Base-by-base conservation (phyloP, 1,140 invertebrate genomes). In the Eumeta japonica region DNA sequence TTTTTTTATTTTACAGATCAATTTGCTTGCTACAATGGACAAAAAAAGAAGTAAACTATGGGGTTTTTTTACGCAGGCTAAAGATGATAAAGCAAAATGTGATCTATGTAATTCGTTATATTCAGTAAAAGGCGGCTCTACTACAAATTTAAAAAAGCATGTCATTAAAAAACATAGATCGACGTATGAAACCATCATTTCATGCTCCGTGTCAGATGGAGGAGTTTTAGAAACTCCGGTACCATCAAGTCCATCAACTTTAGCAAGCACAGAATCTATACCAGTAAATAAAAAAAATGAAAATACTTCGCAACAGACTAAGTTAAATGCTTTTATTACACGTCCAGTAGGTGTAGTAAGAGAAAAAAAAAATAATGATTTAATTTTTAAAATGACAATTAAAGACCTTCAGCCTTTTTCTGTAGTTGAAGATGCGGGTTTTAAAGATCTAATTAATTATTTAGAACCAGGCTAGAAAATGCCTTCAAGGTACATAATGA, bases 391-490 rank as follows among this genome's bases (percentile, higher is more conserved):
- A 53, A 47, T 50, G 41, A 43, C 43, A 38, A 27, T 48, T 32
- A 53, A 52, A 50, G 49, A 50, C 33, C 20, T 52, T 38, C 45
- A 52, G 33, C 50, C 45, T 33, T 50, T 52, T 50, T 48, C 46
- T 50, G 28, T 48, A 11, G 41, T 43, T 46, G 51, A 57, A 43
- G 50, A 56, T 31, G 28, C 24, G 28, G 46, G 45, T 46, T 57
- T 55, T 44, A 48, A 48, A 49, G 37, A 48, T 9, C 39, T 53
- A 12, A 31, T 38, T 32, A 43, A 35, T 47, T 43, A 45, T 24
- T 48, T 52, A 47, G 42, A n/a, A n/a, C 44, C 50, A 42, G 34
- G 39, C 3, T 55, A 49, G 24, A 51, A 50, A 48, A 46, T 51
- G 16, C 45, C 48, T 38, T 42, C 46, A 46, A 36, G 46, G 16